phyloP scores from a whole-genome alignment of 2,888 invertebrate species.

The Hermaeophaga mercurialis region DNA sequence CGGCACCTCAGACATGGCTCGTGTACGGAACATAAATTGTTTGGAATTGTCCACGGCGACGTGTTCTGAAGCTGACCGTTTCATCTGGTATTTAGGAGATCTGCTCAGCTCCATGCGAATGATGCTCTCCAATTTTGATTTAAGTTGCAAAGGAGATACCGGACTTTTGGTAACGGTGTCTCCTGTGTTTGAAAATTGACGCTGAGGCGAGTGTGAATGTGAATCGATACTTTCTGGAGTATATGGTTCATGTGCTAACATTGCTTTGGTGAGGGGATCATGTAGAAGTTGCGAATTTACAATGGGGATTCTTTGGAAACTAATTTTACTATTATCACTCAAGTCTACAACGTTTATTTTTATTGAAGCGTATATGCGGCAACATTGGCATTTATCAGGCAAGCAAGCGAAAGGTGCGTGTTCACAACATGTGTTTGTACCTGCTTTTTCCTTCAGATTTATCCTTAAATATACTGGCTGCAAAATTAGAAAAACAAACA shows the following conservation, averaged over 20 bases:
- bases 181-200: constrained; percentile 51
- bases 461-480: constrained; percentile 83
- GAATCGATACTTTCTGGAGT: constrained; percentile 84
- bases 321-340: constrained; percentile 50
- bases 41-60: constrained; percentile 29
- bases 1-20: constrained; percentile 51
- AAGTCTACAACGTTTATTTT: constrained; percentile 56
- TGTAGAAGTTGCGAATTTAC: constrained; percentile 60
- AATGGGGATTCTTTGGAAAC: constrained; percentile 45
- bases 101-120: constrained; percentile 43
- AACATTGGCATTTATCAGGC: constrained; percentile 59
- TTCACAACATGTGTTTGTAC: constrained; percentile 71
- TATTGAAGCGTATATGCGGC: constrained; percentile 56
- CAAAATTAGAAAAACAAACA: constrained; percentile 46
- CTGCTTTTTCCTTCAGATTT: constrained; percentile 74
- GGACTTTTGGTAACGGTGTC: constrained; percentile 46
- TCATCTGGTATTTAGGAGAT: constrained; percentile 42
- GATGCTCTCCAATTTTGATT: constrained; percentile 64
- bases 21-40: constrained; percentile 36
- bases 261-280: constrained; percentile 59
- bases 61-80: constrained; percentile 48
- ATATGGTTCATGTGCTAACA: constrained; percentile 69
- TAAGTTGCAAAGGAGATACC: constrained; percentile 69
- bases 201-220: constrained; percentile 69
- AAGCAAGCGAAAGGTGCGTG: constrained; percentile 58